Conservation (phyloP, 2,888 invertebrate genomes). For the Flexamia atlantica region DNA sequence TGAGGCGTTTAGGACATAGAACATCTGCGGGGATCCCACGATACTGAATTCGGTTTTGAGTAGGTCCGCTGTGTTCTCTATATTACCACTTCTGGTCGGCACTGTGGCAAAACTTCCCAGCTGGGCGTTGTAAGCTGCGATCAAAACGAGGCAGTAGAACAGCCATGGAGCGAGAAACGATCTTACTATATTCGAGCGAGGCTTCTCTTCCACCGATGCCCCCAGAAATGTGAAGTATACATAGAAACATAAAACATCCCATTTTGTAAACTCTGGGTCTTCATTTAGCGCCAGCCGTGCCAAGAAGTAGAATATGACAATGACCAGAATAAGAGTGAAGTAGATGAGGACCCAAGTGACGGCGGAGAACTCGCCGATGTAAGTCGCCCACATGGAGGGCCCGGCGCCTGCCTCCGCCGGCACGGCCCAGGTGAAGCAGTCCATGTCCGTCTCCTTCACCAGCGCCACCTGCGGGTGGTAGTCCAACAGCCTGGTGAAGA, state of each 20-base stretch:
- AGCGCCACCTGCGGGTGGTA: constrained; percentile 67
- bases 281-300: constrained; percentile 24
- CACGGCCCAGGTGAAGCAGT: constrained; percentile 71
- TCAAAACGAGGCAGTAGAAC: constrained; percentile 68
- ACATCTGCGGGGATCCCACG: constrained; percentile 68
- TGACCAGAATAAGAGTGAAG: constrained; percentile 64
- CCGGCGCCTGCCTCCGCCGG: constrained; percentile 69
- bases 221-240: constrained; percentile 65
- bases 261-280: constrained; percentile 54
- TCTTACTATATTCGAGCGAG: constrained; percentile 65
- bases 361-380: constrained; percentile 69
- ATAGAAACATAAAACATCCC: constrained; percentile 57
- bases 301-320: constrained; percentile 49
- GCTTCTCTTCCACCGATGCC: constrained; percentile 67
- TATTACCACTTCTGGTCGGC: constrained; percentile 68
- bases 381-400: constrained; percentile 70
- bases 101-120: constrained; percentile 70
- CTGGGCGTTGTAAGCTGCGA: constrained; percentile 67
- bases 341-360: constrained; percentile 70
- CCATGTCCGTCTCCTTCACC: constrained; percentile 69
- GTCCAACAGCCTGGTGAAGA: constrained; percentile 69
- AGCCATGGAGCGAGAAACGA: constrained; percentile 69
- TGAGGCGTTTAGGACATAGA: constrained; percentile 66
- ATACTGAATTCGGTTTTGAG: constrained; percentile 68
- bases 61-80: constrained; percentile 67